phyloP scores from a whole-genome alignment of 2,797 vertebrate species.

The Phalanger gymnotis region DNA sequence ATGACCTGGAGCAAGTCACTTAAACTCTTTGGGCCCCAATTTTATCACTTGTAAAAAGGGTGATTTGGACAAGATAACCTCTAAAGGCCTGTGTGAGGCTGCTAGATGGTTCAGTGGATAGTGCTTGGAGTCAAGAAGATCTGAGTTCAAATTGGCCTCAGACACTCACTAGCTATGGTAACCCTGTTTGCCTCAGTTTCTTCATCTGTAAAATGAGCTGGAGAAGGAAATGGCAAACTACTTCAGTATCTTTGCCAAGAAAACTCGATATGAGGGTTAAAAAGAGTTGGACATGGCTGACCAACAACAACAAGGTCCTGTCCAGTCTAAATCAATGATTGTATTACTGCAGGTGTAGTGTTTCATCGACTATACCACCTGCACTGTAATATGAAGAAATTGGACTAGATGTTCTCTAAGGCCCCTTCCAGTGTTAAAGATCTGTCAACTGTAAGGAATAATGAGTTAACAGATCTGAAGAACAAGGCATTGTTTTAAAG shows the following conservation, averaged over 20 bases:
- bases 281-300: background rate
- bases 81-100: background rate
- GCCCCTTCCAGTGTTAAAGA: background rate
- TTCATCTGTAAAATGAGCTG: background rate
- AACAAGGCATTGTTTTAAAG: conserved; percentile 68
- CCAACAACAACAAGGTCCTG: background rate
- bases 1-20: background rate
- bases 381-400: background rate
- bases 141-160: background rate
- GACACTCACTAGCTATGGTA: background rate
- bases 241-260: background rate
- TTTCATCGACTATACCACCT: background rate
- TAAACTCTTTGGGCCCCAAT: background rate
- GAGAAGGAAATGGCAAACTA: background rate
- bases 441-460: background rate
- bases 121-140: background rate
- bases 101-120: background rate
- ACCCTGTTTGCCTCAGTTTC: background rate
- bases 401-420: background rate
- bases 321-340: background rate
- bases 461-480: conserved; percentile 70
- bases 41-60: background rate
- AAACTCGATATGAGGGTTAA: background rate
- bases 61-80: background rate
- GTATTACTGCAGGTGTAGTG: background rate